Evolutionary conservation across 2,113 vertebrate species (phyloP), one percentile per base, ranked within the genome.

Genomic region (Bubo blakistoni): DNA sequence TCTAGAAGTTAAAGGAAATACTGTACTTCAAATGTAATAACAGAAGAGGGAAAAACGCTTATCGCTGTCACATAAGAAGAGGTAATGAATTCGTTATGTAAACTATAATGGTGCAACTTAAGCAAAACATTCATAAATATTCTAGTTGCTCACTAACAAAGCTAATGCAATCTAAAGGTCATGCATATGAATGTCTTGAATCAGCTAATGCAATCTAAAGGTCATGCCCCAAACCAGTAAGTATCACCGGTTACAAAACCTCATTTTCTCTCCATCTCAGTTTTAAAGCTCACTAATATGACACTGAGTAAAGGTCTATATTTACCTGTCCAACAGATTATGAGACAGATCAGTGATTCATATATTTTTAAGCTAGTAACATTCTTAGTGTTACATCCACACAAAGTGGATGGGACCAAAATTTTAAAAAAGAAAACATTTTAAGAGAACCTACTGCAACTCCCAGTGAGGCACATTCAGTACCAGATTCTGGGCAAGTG

Each of bases 41-140:
- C 55, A 85, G 81, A 91, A 89, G 70, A 72, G 36, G 46, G 59
- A 42, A 65, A 94, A 95, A 90, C 55, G 66, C 71, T 91, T 94
- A 96, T 95, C 88, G 38, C 42, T 92, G 86, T 91, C 94, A 95
- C 91, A 80, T 62, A 92, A 94, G 92, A 93, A 91, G 92, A 81
- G 89, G 25, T 79, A 95, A 92, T 32, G 26, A 91, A 91, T 42
- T 89, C 70, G 4, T 91, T 90, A 92, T 34, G 81, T 66, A 92
- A 92, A 81, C 84, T 82, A 70, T 81, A 81, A 94, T n/a, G 82
- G 72, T 77, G 76, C 30, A 87, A 85, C 81, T 65, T 79, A 70
- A 80, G 63, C 61, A 77, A 89, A 95, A 91, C 74, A 86, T 85
- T 95, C 81, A 91, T 94, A 88, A 96, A 94, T 97, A 95, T 92